Percentiles rank a stretch among this genome's conserved stretches.
phyloP scores from a whole-genome alignment of 2,888 invertebrate genomes.

The Apotomis capreana region DNA sequence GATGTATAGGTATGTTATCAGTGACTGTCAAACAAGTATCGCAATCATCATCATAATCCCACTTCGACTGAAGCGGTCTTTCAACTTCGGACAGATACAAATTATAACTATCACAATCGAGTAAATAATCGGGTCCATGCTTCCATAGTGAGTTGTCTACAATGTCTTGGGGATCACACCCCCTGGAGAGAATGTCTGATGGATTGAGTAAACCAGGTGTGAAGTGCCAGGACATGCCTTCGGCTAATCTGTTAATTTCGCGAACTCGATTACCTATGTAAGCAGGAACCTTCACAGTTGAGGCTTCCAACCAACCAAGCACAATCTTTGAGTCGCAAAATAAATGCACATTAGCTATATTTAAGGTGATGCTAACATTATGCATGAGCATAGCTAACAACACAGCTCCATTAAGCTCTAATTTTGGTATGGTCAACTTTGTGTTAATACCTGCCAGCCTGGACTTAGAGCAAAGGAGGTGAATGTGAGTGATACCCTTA shows the following conservation, averaged over 20 bases:
- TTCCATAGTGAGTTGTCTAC: not conserved
- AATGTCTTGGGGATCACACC: not conserved
- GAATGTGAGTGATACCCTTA: not conserved
- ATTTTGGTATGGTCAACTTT: not conserved
- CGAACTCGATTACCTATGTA: constrained; percentile 1
- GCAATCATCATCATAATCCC: not conserved
- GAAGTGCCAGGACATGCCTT: not conserved
- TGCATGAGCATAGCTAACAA: not conserved
- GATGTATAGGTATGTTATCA: too few relatives aligned
- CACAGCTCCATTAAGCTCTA: not conserved
- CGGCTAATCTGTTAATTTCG: not conserved
- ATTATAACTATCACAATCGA: not conserved
- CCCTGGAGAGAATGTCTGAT: not conserved
- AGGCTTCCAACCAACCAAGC: not conserved
- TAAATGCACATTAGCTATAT: not conserved
- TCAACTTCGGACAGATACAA: not conserved
- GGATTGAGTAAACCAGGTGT: not conserved
- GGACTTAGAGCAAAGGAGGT: not conserved
- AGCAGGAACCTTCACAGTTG: not conserved
- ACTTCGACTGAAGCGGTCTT: not conserved
- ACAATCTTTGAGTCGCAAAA: not conserved
- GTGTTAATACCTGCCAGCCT: not conserved
- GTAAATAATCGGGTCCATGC: not conserved
- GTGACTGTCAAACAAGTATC: not conserved
- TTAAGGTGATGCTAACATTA: not conserved